A percentile compares a stretch with the other conserved stretches of the same genome.
Evolutionary conservation across 2,888 invertebrate species (phyloP).

Genomic region (Allacma fusca): DNA sequence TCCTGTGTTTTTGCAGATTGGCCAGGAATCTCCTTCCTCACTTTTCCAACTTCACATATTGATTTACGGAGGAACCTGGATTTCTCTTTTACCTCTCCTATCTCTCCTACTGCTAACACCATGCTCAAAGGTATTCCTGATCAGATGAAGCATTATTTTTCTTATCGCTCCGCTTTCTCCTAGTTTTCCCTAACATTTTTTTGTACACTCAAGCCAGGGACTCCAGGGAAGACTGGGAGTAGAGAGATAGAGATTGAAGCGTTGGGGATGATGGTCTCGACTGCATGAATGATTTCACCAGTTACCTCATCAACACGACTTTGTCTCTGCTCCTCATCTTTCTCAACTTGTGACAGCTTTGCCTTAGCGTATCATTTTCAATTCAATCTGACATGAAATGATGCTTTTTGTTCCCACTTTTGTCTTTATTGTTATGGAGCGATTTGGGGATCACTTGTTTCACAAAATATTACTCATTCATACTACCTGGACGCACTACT

Average conservation of each 20-base stretch:
- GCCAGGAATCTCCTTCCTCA: too few species aligned
- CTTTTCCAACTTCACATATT: not conserved
- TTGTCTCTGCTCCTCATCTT: not conserved
- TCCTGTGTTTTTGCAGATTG: too few species aligned
- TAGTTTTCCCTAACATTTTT: not conserved
- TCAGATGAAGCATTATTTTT: not conserved
- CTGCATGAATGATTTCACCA: constrained; percentile 27
- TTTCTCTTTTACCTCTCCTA: constrained; percentile 11
- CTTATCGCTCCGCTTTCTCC: not conserved
- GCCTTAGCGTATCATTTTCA: not conserved
- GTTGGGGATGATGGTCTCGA: too few species aligned
- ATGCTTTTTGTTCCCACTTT: too few species aligned
- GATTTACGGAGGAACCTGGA: not conserved
- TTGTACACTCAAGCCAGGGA: not conserved
- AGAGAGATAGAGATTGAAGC: constrained; percentile 3
- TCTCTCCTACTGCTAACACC: not conserved
- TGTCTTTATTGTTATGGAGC: too few species aligned
- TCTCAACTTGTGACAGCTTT: not conserved
- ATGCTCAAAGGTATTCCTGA: not conserved
- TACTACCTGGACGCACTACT: too few species aligned
- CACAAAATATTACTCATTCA: too few species aligned
- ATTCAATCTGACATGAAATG: not conserved
- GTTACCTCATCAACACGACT: constrained; percentile 2
- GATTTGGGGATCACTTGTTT: too few species aligned
- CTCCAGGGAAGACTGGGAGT: not conserved